Conservation (phyloP, 2,888 invertebrate genomes). For the Idaea biselata region DNA sequence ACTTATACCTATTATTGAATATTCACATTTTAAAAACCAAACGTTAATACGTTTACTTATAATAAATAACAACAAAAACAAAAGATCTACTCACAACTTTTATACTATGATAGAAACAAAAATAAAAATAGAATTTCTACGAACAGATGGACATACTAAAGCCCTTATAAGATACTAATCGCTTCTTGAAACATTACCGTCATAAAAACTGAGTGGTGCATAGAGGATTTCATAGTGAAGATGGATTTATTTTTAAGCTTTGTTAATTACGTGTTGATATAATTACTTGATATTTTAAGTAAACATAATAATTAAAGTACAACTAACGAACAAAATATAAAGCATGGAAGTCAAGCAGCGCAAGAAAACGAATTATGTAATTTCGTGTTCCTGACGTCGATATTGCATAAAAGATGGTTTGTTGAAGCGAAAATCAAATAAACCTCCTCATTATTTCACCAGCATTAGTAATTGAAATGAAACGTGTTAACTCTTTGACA, state of each 20-base stretch:
- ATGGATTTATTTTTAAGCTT: not conserved
- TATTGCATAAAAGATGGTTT: not conserved
- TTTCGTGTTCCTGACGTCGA: not conserved
- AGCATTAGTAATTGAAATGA: slow-evolving; percentile 47
- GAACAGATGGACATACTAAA: not conserved
- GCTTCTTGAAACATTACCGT: not conserved
- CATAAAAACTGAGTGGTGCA: not conserved
- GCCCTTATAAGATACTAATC: not conserved
- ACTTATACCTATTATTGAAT: too few species aligned
- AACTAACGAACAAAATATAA: not conserved
- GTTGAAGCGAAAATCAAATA: slow-evolving; percentile 13
- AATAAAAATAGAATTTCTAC: not conserved
- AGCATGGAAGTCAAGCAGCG: not conserved
- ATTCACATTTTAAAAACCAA: not conserved
- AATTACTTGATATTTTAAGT: not conserved
- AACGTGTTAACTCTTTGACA: slow-evolving; percentile 37
- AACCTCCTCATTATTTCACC: slow-evolving; percentile 56
- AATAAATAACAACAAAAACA: not conserved
- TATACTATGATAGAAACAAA: not conserved
- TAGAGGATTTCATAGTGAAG: not conserved
- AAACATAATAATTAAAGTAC: slow-evolving; percentile 11
- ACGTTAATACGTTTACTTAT: not conserved
- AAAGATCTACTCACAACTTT: not conserved
- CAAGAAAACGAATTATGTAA: slow-evolving; percentile 18
- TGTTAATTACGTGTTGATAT: not conserved